A percentile compares a stretch with the other conserved stretches of the same genome.
Evolutionary conservation across 2,888 invertebrate species (phyloP).

Genomic region (Odontothrips loti): DNA sequence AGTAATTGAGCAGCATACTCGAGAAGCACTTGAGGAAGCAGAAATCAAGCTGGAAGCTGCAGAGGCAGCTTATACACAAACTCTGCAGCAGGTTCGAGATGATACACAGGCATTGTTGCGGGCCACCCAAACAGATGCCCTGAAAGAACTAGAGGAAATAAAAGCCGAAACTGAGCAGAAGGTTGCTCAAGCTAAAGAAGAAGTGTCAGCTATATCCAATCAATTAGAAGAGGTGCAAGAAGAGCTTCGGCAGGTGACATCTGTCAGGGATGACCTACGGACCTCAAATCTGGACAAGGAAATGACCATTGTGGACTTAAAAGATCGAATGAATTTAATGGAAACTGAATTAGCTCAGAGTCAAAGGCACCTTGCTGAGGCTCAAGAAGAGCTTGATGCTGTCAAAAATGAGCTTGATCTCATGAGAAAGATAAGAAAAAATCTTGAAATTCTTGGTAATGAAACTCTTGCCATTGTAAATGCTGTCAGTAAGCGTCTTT

Average conservation of each 20-base stretch:
- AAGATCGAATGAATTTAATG: constrained; percentile 32
- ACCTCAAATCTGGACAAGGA: constrained; percentile 35
- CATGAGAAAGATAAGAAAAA: constrained; percentile 36
- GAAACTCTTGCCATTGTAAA: constrained; percentile 37
- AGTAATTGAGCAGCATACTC: not conserved
- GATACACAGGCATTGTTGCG: not conserved
- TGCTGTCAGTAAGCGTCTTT: constrained; percentile 36
- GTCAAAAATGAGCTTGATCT: constrained; percentile 32
- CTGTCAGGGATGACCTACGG: constrained; percentile 33
- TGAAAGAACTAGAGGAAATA: constrained; percentile 33
- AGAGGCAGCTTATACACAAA: not conserved
- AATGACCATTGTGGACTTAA: constrained; percentile 35
- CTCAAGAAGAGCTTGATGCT: constrained; percentile 6
- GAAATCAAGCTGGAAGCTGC: constrained; percentile 12
- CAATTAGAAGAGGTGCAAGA: constrained; percentile 33
- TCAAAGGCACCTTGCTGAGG: constrained; percentile 4
- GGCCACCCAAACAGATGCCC: not conserved
- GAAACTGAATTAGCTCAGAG: constrained; percentile 27
- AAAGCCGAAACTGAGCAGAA: constrained; percentile 35
- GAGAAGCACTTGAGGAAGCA: not conserved
- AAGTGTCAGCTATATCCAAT: constrained; percentile 31
- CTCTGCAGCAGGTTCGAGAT: not conserved
- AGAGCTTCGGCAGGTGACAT: constrained; percentile 32
- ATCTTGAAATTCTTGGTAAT: constrained; percentile 37
- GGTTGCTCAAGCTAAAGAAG: constrained; percentile 32